phyloP scores from a whole-genome alignment of 1,140 invertebrate species.

The Condylostylus longicornis region DNA sequence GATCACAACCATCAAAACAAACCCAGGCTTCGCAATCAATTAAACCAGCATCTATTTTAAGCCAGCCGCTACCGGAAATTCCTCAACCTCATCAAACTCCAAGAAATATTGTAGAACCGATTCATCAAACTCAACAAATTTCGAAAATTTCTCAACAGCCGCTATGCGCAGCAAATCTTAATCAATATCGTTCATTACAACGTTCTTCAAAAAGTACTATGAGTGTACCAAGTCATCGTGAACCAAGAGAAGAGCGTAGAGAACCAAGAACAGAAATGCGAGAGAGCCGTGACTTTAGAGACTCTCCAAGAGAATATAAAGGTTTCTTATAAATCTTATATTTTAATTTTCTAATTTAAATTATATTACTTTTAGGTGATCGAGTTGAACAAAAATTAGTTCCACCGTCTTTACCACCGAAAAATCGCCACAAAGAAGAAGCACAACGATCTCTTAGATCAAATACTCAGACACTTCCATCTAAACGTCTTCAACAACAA shows the following conservation, averaged over 20 bases:
- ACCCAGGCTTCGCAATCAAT: slow-evolving; percentile 12
- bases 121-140: slow-evolving; percentile 9
- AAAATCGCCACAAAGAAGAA: slow-evolving; percentile 27
- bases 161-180: slow-evolving; percentile 26
- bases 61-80: slow-evolving; percentile 30
- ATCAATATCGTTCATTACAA: slow-evolving; percentile 29
- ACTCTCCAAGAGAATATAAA: too few relatives aligned
- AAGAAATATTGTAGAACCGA: too few relatives aligned
- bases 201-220: too few relatives aligned
- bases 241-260: too few relatives aligned
- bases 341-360: too few relatives aligned
- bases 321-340: too few relatives aligned
- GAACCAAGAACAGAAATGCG: too few relatives aligned
- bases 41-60: slow-evolving; percentile 28
- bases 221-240: too few relatives aligned
- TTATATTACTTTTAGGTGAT: too few relatives aligned
- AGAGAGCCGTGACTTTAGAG: too few relatives aligned
- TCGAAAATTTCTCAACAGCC: slow-evolving; percentile 28
- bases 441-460: slow-evolving; percentile 11
- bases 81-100: slow-evolving; percentile 9
- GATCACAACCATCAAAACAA: slow-evolving; percentile 2
- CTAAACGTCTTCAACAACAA: slow-evolving; percentile 21
- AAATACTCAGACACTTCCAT: slow-evolving; percentile 26
- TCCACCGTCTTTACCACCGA: slow-evolving; percentile 27
- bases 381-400: slow-evolving; percentile 14